Percentiles rank a stretch among this genome's conserved stretches.
Conservation (phyloP, 2,797 vertebrate species). For the Acipenser oxyrinchus region DNA sequence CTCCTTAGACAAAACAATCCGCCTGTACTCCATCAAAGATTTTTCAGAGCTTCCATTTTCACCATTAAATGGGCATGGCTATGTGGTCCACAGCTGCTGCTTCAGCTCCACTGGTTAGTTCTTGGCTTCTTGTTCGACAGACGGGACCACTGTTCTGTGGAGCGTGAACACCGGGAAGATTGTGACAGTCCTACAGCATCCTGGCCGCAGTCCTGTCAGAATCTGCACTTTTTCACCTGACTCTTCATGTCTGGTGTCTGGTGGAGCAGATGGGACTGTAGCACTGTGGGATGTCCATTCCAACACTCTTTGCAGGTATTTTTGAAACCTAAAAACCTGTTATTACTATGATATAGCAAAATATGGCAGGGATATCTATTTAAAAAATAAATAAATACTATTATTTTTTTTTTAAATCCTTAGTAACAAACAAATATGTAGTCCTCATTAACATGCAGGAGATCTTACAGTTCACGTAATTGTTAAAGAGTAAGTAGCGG, state of each 20-base stretch:
- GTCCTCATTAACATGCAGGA: no score
- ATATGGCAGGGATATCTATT: no score
- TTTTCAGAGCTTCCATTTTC: conserved; percentile 78
- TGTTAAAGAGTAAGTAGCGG: no score
- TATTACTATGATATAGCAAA: no score
- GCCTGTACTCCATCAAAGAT: conserved; percentile 63
- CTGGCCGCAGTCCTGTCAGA: conserved; percentile 70
- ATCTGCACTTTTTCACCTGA: conserved; percentile 75
- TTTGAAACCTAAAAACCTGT: no score
- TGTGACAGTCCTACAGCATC: conserved; percentile 71
- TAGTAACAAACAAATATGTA: no score
- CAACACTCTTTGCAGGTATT: conserved; percentile 58
- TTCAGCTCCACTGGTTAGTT: conserved; percentile 77
- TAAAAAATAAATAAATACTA: no score
- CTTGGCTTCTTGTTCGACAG: conserved; percentile 85
- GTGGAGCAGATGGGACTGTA: conserved; percentile 75
- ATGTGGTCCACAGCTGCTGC: conserved; percentile 86
- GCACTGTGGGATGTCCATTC: conserved; percentile 76
- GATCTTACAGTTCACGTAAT: no score
- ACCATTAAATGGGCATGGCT: conserved; percentile 74
- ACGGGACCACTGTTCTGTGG: conserved; percentile 78
- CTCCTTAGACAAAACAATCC: conserved; percentile 86
- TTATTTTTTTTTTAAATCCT: no score
- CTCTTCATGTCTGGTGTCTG: conserved; percentile 59
- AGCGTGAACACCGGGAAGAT: conserved; percentile 53